A percentile compares a stretch with the other conserved stretches of the same genome.
These are phyloP conservation scores for Tribolium castaneum DNA, from an alignment of 1,140 invertebrate species.

Conservation along the genomic window DNA sequence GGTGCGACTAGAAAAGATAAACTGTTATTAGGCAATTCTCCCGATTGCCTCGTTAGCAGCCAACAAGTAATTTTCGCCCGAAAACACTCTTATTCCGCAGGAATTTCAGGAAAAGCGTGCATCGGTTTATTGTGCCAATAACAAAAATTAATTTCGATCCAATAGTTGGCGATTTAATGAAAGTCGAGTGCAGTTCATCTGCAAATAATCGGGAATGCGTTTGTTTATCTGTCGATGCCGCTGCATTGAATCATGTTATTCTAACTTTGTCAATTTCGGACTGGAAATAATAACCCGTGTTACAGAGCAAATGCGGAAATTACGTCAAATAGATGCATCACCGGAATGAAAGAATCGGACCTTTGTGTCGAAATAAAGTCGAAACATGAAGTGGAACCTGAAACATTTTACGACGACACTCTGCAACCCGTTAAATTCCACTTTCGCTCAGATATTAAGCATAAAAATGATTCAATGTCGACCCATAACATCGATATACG, in stretches of 20 bases:
- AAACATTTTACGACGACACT: conserved; percentile 10
- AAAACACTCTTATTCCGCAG: neutral
- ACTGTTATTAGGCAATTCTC: conserved; percentile 25
- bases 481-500: conserved; percentile 23
- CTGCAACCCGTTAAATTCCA: conserved; percentile 10
- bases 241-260: neutral
- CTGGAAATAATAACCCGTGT: neutral
- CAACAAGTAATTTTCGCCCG: conserved; percentile 20
- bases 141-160: neutral
- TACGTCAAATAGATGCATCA: neutral
- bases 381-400: neutral
- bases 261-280: neutral
- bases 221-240: neutral
- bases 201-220: neutral
- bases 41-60: conserved; percentile 21
- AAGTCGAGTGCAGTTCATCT: neutral
- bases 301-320: neutral
- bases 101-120: neutral
- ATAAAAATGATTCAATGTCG: conserved; percentile 21
- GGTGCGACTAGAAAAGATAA: conserved; percentile 12
- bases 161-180: conserved; percentile 4
- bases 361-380: neutral
- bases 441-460: conserved; percentile 13
- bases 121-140: neutral
- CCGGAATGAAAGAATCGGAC: too few relatives aligned